Percentiles rank a stretch among this genome's conserved stretches.
Evolutionary conservation across 1,140 invertebrate species (phyloP).

Genomic region (Cydia strobilella): DNA sequence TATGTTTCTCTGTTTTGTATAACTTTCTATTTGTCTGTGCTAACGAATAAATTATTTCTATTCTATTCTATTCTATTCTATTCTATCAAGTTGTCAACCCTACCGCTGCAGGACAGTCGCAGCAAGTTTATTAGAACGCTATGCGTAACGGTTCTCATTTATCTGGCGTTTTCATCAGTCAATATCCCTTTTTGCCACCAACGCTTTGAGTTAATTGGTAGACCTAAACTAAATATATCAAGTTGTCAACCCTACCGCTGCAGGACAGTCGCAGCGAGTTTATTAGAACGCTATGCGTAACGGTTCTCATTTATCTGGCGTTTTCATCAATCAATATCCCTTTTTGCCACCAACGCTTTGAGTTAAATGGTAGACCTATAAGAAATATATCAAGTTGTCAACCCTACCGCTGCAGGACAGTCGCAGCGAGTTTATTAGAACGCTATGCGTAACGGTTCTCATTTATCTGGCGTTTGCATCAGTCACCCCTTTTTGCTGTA

Average conservation of each 20-base stretch:
- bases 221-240: no score
- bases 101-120: conserved; percentile 1
- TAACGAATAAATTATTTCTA: no score
- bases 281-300: conserved; percentile 11
- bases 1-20: no score
- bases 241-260: conserved; percentile 1
- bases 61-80: no score
- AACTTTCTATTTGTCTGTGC: no score
- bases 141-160: conserved; percentile 7
- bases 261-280: not conserved
- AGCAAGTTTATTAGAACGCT: conserved; percentile 8
- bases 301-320: not conserved
- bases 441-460: conserved; percentile 6
- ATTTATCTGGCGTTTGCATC: conserved; percentile 3
- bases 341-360: no score
- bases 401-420: conserved; percentile 1
- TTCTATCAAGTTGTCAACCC: not conserved
- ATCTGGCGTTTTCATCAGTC: not conserved
- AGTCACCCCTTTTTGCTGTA: not conserved
- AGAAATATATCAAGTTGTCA: not conserved
- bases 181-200: not conserved
- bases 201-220: no score
- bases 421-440: conserved; percentile 4
- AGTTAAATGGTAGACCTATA: no score
- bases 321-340: conserved; percentile 1